Percentiles rank a stretch among this genome's conserved stretches.
These are phyloP conservation scores for Psittacula cyanocephala DNA, from an alignment of 2,113 vertebrate genomes.

Conservation along the genomic window DNA sequence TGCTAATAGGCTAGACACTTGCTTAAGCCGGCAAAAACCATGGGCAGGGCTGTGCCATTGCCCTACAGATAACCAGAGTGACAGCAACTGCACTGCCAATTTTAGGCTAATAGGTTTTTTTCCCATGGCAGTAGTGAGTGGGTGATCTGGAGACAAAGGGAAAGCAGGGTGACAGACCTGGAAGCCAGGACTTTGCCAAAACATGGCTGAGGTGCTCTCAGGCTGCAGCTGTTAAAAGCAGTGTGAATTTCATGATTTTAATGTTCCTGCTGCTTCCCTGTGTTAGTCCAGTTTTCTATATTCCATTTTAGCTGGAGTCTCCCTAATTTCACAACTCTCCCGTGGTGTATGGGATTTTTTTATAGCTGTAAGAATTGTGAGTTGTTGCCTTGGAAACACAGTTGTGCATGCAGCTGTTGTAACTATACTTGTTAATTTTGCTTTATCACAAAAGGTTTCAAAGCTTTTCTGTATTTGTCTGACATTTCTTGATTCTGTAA, in stretches of 20 bases:
- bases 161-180: background rate
- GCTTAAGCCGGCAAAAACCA: slow-evolving; percentile 40
- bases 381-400: slow-evolving; percentile 66
- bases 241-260: background rate
- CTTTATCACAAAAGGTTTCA: slow-evolving; percentile 44
- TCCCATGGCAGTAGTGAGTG: background rate
- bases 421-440: slow-evolving; percentile 53
- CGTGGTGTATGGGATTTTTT: slow-evolving; percentile 17
- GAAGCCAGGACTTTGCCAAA: background rate
- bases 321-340: slow-evolving; percentile 47
- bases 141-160: background rate
- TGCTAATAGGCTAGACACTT: slow-evolving; percentile 18
- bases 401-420: slow-evolving; percentile 63
- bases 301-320: slow-evolving; percentile 36
- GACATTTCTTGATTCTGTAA: slow-evolving; percentile 28
- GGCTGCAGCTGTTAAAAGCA: background rate
- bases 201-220: background rate
- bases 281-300: slow-evolving; percentile 18
- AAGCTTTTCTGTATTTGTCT: slow-evolving; percentile 35
- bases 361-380: slow-evolving; percentile 26
- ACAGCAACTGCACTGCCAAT: background rate
- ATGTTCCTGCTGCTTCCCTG: background rate
- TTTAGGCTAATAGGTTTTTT: background rate
- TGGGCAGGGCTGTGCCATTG: background rate
- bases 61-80: background rate